Conservation (phyloP, 2,113 vertebrate species). For the Lontra canadensis region DNA sequence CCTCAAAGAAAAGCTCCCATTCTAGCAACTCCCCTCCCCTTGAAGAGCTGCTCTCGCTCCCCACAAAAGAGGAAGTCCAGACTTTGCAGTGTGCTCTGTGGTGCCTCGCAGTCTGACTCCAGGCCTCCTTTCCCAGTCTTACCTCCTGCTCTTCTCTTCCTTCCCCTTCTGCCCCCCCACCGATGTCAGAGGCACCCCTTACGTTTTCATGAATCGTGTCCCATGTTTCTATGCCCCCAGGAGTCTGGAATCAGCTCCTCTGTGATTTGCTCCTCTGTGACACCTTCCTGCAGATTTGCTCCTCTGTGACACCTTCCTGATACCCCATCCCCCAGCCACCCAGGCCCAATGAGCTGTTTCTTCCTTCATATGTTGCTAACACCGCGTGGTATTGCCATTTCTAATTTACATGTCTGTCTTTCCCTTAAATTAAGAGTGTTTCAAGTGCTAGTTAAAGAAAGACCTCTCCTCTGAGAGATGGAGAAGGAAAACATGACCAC, state of each 20-base stretch:
- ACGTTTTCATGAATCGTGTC: rapidly evolving
- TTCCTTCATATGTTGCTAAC: background rate
- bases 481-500: background rate
- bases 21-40: background rate
- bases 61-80: background rate
- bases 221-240: background rate
- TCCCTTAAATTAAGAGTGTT: background rate
- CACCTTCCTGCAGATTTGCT: too few relatives aligned
- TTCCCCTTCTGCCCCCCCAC: background rate
- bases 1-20: background rate
- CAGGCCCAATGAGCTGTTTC: background rate
- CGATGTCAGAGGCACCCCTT: background rate
- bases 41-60: background rate
- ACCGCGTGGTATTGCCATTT: background rate
- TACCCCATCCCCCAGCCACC: background rate
- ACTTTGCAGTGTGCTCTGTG: background rate
- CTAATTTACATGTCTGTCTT: background rate
- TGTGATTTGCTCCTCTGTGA: background rate
- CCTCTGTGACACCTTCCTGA: background rate
- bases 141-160: background rate
- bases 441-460: background rate
- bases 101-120: background rate
- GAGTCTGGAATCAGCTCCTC: background rate
- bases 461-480: background rate
- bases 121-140: background rate